Conservation (phyloP, 2,113 vertebrate genomes). For the Passer montanus region DNA sequence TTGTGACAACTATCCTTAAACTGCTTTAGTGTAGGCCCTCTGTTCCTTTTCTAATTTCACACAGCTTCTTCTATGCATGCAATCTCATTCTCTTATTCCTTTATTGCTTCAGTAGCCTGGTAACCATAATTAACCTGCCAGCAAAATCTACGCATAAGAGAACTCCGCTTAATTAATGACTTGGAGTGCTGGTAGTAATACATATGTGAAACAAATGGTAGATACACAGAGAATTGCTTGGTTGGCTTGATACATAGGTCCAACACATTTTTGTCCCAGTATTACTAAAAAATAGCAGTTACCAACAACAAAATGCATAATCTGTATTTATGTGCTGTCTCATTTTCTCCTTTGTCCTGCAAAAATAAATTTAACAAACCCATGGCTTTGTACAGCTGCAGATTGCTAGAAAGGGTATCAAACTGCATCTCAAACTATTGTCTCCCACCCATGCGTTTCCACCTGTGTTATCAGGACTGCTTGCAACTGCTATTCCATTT, state of each 20-base stretch:
- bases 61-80: not conserved
- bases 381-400: not conserved
- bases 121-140: constrained; percentile 54
- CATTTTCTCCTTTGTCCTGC: not conserved
- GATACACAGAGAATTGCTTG: not conserved
- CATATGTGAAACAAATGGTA: not conserved
- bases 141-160: constrained; percentile 15
- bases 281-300: not conserved
- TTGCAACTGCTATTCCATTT: not conserved
- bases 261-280: not conserved
- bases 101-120: constrained; percentile 40
- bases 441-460: not conserved
- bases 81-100: not conserved
- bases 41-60: not conserved
- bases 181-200: not conserved
- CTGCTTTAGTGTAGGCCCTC: not conserved
- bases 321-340: not conserved
- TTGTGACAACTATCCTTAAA: not conserved
- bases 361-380: not conserved
- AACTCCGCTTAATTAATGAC: constrained; percentile 33
- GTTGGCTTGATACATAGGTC: not conserved
- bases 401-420: not conserved
- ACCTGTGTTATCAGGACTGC: not conserved
- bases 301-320: not conserved
- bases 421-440: not conserved